phyloP scores from a whole-genome alignment of 2,113 vertebrate species.

The Silurus meridionalis region DNA sequence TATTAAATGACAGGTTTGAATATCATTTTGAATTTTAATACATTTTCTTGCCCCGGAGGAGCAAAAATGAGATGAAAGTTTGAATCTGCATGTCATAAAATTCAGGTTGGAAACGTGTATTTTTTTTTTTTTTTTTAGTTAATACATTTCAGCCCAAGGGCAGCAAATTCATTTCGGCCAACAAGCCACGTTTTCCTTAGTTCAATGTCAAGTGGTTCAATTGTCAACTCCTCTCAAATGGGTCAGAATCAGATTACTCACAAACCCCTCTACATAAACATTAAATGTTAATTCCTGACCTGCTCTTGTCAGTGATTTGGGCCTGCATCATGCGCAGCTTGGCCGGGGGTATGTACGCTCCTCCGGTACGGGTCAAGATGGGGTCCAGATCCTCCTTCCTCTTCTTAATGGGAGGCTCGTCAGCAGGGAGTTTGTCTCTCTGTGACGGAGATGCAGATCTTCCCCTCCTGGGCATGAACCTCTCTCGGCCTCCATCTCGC shows the following conservation, averaged over 20 bases:
- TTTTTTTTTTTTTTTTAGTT: too few species aligned
- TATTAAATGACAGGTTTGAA: neutral
- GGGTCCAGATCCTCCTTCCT: constrained; percentile 94
- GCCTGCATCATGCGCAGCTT: constrained; percentile 97
- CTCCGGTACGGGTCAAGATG: constrained; percentile 92
- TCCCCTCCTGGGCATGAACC: constrained; percentile 67
- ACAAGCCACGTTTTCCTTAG: too few species aligned
- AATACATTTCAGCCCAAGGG: neutral
- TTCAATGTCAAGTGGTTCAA: neutral
- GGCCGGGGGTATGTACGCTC: constrained; percentile 95
- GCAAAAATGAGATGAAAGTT: neutral
- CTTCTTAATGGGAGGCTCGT: constrained; percentile 81
- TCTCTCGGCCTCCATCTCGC: constrained; percentile 41
- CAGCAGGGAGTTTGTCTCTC: constrained; percentile 63
- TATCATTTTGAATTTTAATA: neutral
- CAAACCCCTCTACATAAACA: too few species aligned
- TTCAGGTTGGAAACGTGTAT: neutral
- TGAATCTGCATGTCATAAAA: neutral
- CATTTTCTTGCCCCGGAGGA: neutral
- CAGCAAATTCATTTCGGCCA: neutral
- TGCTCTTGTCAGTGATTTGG: constrained; percentile 96
- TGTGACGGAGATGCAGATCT: constrained; percentile 74
- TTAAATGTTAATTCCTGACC: constrained; percentile 65
- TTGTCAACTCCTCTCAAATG: neutral
- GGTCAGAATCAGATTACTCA: too few species aligned